Evolutionary conservation across 1,140 invertebrate species (phyloP).

Genomic region (Lasioglossum baleicum): DNA sequence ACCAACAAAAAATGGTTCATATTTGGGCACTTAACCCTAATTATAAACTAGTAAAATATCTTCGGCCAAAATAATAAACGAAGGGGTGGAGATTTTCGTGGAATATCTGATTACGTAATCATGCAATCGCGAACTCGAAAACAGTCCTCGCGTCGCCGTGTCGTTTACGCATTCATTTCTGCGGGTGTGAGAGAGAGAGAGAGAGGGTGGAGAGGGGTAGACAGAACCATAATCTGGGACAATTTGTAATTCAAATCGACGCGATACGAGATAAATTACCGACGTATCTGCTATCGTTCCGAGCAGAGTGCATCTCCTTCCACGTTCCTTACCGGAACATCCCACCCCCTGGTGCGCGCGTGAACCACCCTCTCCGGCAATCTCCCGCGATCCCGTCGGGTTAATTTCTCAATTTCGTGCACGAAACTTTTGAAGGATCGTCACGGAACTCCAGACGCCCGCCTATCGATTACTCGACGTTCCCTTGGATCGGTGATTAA

Average conservation of each 20-base stretch:
- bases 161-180: neutral
- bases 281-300: conserved; percentile 4
- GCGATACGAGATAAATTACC: conserved; percentile 63
- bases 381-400: neutral
- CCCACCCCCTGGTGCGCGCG: neutral
- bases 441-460: conserved; percentile 1
- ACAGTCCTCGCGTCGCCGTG: neutral
- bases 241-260: conserved; percentile 66
- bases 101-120: too few relatives aligned
- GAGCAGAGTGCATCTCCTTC: neutral
- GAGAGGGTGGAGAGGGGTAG: too few relatives aligned
- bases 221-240: conserved; percentile 35
- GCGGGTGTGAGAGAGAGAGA: too few relatives aligned
- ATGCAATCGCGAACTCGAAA: neutral
- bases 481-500: conserved; percentile 32
- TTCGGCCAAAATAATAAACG: too few relatives aligned
- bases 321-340: conserved; percentile 15
- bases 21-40: too few relatives aligned
- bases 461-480: conserved; percentile 13
- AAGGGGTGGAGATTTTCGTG: too few relatives aligned
- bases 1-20: too few relatives aligned
- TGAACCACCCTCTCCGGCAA: conserved; percentile 9
- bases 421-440: conserved; percentile 44
- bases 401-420: conserved; percentile 55
- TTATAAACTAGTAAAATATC: too few relatives aligned